phyloP scores from a whole-genome alignment of 2,113 vertebrate species.

The Salvelinus fontinalis region DNA sequence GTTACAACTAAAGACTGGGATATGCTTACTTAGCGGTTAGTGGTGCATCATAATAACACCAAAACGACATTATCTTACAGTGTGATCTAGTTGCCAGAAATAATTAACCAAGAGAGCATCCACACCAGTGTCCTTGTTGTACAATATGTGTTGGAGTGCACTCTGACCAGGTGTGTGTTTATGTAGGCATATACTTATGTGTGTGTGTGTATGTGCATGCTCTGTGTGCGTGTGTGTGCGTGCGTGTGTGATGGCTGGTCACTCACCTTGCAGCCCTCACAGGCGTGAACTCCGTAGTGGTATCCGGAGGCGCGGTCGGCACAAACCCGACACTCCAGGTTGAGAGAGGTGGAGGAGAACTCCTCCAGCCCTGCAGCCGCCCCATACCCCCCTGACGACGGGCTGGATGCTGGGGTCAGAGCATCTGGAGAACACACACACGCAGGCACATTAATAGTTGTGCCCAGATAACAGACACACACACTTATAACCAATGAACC shows the following conservation, averaged over 20 bases:
- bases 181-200: background rate
- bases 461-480: too few species aligned
- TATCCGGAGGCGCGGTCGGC: slow-evolving; percentile 95
- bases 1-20: too few species aligned
- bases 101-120: slow-evolving; percentile 49
- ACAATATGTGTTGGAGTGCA: background rate
- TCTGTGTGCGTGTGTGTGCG: slow-evolving; percentile 8
- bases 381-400: slow-evolving; percentile 77
- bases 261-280: slow-evolving; percentile 97
- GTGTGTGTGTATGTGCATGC: slow-evolving; percentile 8
- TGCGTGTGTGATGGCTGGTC: background rate
- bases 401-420: slow-evolving; percentile 91
- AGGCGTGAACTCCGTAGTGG: slow-evolving; percentile 98
- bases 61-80: too few species aligned
- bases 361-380: slow-evolving; percentile 67
- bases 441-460: background rate
- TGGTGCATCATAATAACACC: too few species aligned
- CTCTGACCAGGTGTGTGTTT: background rate
- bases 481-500: too few species aligned
- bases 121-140: background rate
- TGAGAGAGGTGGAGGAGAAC: slow-evolving; percentile 67
- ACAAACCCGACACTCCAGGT: slow-evolving; percentile 91
- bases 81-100: slow-evolving; percentile 23
- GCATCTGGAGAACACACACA: slow-evolving; percentile 73
- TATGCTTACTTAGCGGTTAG: too few species aligned